Conservation (phyloP, 2,797 vertebrate species). For the Pseudochirops cupreus region DNA sequence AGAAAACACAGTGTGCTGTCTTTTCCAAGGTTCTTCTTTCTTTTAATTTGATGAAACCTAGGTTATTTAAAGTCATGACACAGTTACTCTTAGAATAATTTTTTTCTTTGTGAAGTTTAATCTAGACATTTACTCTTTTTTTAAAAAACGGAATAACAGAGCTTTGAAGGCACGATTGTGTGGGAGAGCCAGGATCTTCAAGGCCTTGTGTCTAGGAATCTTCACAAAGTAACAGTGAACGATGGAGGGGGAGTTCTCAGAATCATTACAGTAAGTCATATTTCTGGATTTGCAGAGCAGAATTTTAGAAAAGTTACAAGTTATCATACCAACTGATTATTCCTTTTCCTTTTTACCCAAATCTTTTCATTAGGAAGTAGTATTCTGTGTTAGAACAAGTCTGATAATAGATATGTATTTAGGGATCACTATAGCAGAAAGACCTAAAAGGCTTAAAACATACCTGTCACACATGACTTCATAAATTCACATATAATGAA, state of each 20-base stretch:
- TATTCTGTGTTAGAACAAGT: not conserved
- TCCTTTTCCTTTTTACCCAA: not conserved
- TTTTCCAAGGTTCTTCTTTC: not conserved
- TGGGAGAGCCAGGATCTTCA: conserved; percentile 94
- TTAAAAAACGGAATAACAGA: conserved; percentile 83
- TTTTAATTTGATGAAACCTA: not conserved
- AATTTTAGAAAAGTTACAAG: not conserved
- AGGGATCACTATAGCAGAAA: not conserved
- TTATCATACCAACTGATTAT: not conserved
- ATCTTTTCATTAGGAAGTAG: too few species aligned
- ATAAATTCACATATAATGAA: not conserved
- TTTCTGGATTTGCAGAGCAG: not conserved
- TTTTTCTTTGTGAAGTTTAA: conserved; percentile 4
- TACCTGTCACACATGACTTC: not conserved
- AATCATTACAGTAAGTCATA: conserved; percentile 90
- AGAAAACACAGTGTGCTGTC: not conserved
- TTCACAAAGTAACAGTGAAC: conserved; percentile 90
- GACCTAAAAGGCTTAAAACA: not conserved
- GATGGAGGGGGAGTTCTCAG: conserved; percentile 95
- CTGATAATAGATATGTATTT: not conserved
- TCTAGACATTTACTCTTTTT: conserved; percentile 7
- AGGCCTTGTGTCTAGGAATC: conserved; percentile 91
- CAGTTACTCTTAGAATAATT: not conserved
- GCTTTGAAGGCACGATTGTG: conserved; percentile 96
- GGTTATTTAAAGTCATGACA: not conserved